Percentiles rank a stretch among this genome's conserved stretches.
These are phyloP conservation scores for Drosophila subpulchrella DNA, from an alignment of 1,140 invertebrate genomes.

Conservation along the genomic window DNA sequence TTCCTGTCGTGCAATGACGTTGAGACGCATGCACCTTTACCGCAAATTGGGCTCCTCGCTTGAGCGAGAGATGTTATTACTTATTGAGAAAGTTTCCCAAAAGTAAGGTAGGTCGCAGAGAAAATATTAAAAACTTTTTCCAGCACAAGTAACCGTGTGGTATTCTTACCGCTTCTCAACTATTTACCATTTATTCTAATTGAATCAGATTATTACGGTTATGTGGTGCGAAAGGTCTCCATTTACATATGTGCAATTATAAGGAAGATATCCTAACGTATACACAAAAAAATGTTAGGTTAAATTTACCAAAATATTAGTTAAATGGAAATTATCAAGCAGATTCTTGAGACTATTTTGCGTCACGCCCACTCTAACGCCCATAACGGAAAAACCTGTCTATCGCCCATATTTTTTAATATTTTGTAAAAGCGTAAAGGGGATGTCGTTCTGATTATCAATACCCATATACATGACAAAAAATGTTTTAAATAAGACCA, in stretches of 20 bases:
- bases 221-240: neutral
- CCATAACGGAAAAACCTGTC: too few relatives aligned
- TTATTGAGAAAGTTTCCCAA: conserved; percentile 15
- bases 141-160: neutral
- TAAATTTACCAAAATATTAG: too few relatives aligned
- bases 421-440: too few relatives aligned
- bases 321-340: too few relatives aligned
- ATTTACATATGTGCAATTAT: neutral
- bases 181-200: neutral
- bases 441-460: too few relatives aligned
- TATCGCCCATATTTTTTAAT: too few relatives aligned
- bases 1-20: conserved; percentile 52
- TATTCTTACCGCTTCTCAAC: neutral
- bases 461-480: too few relatives aligned
- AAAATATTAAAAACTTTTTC: neutral
- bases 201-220: neutral
- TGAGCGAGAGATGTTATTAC: conserved; percentile 24
- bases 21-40: conserved; percentile 8
- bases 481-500: too few relatives aligned
- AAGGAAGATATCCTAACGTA: conserved; percentile 4
- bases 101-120: neutral
- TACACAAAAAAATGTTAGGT: too few relatives aligned
- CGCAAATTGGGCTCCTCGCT: conserved; percentile 27
- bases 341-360: too few relatives aligned
- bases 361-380: too few relatives aligned